Percentiles rank a stretch among this genome's conserved stretches.
Evolutionary conservation across 1,140 invertebrate species (phyloP).

Genomic region (Chymomyza costata): DNA sequence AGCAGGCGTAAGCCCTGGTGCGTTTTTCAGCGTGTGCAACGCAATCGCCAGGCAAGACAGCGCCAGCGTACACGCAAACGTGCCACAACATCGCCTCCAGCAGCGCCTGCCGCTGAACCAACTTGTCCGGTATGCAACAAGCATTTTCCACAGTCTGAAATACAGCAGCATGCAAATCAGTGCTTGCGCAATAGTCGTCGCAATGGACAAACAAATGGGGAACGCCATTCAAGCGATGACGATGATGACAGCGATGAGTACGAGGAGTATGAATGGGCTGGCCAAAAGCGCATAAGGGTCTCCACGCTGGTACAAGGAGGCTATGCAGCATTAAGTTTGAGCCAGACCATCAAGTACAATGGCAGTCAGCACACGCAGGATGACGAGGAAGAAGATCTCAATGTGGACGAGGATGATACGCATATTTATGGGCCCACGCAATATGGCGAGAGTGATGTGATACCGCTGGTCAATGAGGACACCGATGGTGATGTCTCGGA

Average conservation of each 20-base stretch:
- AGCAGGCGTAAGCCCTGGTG: conserved; percentile 71
- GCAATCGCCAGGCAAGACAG: conserved; percentile 77
- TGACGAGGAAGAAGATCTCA: conserved; percentile 86
- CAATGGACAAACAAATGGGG: conserved; percentile 64
- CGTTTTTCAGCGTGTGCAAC: conserved; percentile 75
- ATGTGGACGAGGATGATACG: conserved; percentile 85
- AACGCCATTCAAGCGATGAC: conserved; percentile 74
- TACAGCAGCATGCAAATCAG: conserved; percentile 86
- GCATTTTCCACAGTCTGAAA: conserved; percentile 80
- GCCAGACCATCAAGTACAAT: conserved; percentile 77
- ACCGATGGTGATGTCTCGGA: conserved; percentile 45
- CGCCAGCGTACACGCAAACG: conserved; percentile 65
- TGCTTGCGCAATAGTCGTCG: conserved; percentile 77
- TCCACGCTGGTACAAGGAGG: conserved; percentile 83
- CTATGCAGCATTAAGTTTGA: conserved; percentile 78
- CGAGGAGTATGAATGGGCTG: conserved; percentile 90
- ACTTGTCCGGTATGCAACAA: conserved; percentile 86
- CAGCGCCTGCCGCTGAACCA: conserved; percentile 31
- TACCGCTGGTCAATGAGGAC: conserved; percentile 78
- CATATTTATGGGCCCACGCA: conserved; percentile 88
- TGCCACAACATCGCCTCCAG: conserved; percentile 24
- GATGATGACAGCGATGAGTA: conserved; percentile 83
- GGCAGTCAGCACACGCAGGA: conserved; percentile 61
- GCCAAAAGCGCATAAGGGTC: conserved; percentile 83
- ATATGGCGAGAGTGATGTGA: conserved; percentile 86